Percentiles rank a stretch among this genome's conserved stretches.
These are phyloP conservation scores for Grammomys dolichurus DNA, from an alignment of 2,113 vertebrate species.

Conservation along the genomic window DNA sequence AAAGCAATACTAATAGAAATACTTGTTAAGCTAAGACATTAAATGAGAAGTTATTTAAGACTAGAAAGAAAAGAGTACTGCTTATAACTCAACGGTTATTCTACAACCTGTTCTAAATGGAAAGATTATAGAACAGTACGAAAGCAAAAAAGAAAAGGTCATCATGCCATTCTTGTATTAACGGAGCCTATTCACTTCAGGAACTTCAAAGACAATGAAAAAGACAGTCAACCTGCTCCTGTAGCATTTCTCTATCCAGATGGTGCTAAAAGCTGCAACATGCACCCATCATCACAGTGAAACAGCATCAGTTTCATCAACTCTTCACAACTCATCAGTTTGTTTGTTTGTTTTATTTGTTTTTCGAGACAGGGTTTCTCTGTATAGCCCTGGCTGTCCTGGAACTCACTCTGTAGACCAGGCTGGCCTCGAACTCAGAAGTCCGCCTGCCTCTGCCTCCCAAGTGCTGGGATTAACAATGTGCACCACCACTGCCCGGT, in stretches of 20 bases:
- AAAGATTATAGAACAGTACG: background rate
- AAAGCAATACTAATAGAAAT: background rate
- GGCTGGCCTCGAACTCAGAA: no score
- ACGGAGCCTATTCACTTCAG: background rate
- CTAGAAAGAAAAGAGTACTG: background rate
- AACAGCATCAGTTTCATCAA: background rate
- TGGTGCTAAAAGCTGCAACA: background rate
- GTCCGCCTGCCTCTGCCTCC: no score
- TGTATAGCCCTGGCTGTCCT: no score
- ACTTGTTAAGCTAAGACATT: background rate
- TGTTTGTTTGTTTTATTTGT: no score
- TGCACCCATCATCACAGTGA: background rate
- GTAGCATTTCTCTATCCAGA: background rate
- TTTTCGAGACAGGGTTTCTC: no score
- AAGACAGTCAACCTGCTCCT: background rate
- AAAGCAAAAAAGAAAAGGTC: conserved; percentile 17
- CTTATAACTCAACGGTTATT: background rate
- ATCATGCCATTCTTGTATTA: background rate
- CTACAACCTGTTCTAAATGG: background rate
- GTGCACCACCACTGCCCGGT: no score
- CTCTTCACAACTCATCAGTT: background rate
- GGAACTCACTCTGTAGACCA: no score
- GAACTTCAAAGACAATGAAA: background rate
- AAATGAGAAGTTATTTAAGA: background rate
- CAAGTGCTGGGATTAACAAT: no score